Evolutionary conservation across 1,140 invertebrate species (phyloP).

Genomic region (Papilio dardanus): DNA sequence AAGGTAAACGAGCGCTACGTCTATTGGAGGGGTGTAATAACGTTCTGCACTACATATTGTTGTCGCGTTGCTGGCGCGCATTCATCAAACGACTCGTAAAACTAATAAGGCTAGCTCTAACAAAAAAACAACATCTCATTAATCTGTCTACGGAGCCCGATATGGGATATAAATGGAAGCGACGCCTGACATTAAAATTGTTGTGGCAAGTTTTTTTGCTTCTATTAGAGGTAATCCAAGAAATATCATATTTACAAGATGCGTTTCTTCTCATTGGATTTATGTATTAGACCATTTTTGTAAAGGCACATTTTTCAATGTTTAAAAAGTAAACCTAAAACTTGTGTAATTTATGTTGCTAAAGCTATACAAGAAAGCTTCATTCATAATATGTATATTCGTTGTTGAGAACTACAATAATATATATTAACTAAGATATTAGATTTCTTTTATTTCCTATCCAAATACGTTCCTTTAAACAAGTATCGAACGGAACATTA

Average conservation of each 20-base stretch:
- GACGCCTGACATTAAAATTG: conserved; percentile 18
- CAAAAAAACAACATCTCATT: conserved; percentile 13
- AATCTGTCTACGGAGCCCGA: conserved; percentile 22
- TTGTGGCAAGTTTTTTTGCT: conserved; percentile 1
- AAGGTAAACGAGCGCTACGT: neutral
- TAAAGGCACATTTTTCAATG: neutral
- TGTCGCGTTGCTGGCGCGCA: conserved; percentile 2
- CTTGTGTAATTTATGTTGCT: no score
- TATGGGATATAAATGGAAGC: conserved; percentile 21
- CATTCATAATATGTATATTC: neutral
- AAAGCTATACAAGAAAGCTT: no score
- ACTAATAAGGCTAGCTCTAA: conserved; percentile 17
- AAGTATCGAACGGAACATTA: neutral
- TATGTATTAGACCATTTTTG: neutral
- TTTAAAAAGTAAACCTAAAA: no score
- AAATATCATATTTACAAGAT: neutral
- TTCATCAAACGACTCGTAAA: conserved; percentile 6
- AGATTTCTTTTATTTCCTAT: neutral
- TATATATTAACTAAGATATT: neutral
- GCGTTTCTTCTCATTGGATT: neutral
- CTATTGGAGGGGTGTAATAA: neutral
- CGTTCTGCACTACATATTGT: conserved; percentile 19
- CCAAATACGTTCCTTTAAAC: neutral
- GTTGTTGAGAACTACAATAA: neutral
- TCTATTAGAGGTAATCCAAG: neutral